Evolutionary conservation across 1,140 invertebrate species (phyloP), one percentile per base, ranked within the genome.

Genomic region (Brachionus sp.): DNA sequence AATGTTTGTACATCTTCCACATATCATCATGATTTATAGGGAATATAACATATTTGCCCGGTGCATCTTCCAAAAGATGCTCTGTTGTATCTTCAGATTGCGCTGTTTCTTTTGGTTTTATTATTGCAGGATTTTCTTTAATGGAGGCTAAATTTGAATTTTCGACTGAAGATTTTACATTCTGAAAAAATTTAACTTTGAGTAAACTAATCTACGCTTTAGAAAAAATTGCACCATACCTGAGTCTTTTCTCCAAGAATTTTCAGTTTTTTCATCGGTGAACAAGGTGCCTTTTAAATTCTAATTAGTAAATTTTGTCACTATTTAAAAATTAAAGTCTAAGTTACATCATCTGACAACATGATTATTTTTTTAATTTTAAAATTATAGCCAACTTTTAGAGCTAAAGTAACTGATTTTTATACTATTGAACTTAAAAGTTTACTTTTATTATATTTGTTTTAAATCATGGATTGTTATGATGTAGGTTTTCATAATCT

Each of bases 11-110:
- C 77, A 80, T 80, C 19, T 62, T 57, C 77, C 77, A 80, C 77
- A 80, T 80, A 19, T 80, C 77, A 42, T 80, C 77, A 25, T 80
- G 77, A 35, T 80, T 80, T 80, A 80, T 80, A 44, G 77, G 77
- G 57, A 80, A 80, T 62, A 80, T 80, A 10, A 80, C 77, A 44
- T 80, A 80, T 80, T 80, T 39, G n/a, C 62, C 62, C 23, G 77
- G 46, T 12, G 50, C 35, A 42, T 80, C 77, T 66, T 80, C 19
- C 19, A 80, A 44, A 12, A 80, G 19, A 23, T 39, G 77, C 50
- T 80, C 77, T 10, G 29, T 44, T 12, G 16, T 35, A 16, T 70
- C 66, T 42, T 39, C 33, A 62, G 39, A 25, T 33, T 75, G 19
- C 9, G 9, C 0, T 29, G 37, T 23, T 46, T 44, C 70, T 46